Percentiles rank a stretch among this genome's conserved stretches.
Conservation (phyloP, 2,888 invertebrate genomes). For the Diarsia mendica region DNA sequence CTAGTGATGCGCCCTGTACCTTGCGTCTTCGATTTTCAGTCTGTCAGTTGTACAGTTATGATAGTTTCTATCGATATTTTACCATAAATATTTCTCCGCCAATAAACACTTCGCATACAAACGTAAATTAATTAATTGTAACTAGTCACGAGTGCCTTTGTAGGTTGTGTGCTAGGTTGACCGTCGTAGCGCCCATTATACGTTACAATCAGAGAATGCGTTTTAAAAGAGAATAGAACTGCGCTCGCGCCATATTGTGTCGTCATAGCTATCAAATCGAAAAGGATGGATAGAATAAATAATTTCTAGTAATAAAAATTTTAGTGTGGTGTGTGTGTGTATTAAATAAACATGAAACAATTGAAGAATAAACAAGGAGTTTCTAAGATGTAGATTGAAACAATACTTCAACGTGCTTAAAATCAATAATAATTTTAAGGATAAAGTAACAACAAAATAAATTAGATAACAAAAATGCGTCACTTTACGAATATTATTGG, state of each 20-base stretch:
- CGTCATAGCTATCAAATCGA: not conserved
- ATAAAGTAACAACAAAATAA: not conserved
- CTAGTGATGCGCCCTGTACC: conserved; percentile 75
- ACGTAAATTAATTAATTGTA: not conserved
- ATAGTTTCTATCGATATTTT: conserved; percentile 17
- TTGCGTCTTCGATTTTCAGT: conserved; percentile 32
- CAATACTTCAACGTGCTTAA: not conserved
- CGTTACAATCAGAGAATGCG: not conserved
- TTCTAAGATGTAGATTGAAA: not conserved
- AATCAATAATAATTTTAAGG: not conserved
- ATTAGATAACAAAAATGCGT: not conserved
- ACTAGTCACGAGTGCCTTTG: not conserved
- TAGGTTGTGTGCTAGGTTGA: not conserved
- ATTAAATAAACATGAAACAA: not conserved
- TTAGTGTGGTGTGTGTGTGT: too few relatives aligned
- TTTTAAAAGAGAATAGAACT: not conserved
- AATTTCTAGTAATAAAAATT: not conserved
- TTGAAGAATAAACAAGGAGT: not conserved
- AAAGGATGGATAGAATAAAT: not conserved
- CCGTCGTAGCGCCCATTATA: not conserved
- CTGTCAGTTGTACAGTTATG: conserved; percentile 14
- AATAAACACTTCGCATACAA: not conserved
- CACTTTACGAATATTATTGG: not conserved
- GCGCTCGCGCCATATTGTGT: not conserved
- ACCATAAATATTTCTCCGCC: not conserved